Percentiles rank a stretch among this genome's conserved stretches.
Conservation (phyloP, 2,113 vertebrate species). For the Mesocricetus auratus region DNA sequence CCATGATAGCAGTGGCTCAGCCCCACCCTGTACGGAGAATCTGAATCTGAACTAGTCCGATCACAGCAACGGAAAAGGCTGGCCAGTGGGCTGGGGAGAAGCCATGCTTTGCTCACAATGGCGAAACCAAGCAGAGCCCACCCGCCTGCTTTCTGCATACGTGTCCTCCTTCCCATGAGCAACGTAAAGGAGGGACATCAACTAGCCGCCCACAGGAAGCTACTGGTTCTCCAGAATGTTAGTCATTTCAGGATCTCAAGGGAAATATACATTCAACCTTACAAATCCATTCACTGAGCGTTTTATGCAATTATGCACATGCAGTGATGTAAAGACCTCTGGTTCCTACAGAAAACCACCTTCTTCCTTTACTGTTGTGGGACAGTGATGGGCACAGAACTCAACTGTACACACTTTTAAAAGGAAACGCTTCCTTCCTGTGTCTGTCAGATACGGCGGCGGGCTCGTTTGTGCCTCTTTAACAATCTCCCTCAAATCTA, state of each 20-base stretch:
- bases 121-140: too few species aligned
- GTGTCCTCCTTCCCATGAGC: neutral
- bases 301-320: neutral
- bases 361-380: constrained; percentile 32
- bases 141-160: neutral
- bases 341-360: neutral
- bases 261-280: neutral
- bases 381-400: neutral
- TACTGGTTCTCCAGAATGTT: constrained; percentile 5
- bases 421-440: constrained; percentile 39
- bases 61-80: neutral
- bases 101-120: neutral
- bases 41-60: too few species aligned
- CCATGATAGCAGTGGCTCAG: neutral
- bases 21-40: too few species aligned
- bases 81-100: neutral
- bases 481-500: constrained; percentile 32
- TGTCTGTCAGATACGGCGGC: neutral
- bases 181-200: neutral
- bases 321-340: neutral
- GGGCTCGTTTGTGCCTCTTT: constrained; percentile 13
- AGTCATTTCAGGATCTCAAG: constrained; percentile 40
- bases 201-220: neutral
- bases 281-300: neutral
- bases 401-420: neutral